These are phyloP conservation scores for Anoplophora glabripennis DNA, from an alignment of 1,140 invertebrate genomes.

Conservation along the genomic window DNA sequence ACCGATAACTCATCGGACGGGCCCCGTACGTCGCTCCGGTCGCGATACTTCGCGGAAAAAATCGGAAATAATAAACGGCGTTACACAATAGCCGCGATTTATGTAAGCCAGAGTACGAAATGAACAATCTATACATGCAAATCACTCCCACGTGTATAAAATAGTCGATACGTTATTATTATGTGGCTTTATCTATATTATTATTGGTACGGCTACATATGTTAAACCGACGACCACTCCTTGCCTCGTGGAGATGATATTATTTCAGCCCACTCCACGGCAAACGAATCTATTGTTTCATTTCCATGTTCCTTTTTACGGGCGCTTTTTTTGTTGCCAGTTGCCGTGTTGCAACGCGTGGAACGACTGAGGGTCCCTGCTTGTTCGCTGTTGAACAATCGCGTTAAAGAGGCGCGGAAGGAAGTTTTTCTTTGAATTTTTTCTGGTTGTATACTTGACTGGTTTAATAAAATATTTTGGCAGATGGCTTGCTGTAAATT, in stretches of 20 bases:
- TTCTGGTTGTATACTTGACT: neutral
- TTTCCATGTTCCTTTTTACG: slow-evolving; percentile 7
- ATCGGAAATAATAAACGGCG: neutral
- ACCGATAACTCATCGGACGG: no score
- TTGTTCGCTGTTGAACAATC: neutral
- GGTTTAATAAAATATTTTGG: neutral
- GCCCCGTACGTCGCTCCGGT: neutral
- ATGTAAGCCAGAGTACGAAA: slow-evolving; percentile 1
- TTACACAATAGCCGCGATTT: slow-evolving; percentile 3
- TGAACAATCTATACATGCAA: slow-evolving; percentile 24
- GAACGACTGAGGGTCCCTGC: neutral
- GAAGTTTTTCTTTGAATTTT: neutral
- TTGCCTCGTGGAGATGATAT: slow-evolving; percentile 25
- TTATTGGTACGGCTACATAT: slow-evolving; percentile 28
- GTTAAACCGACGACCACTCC: slow-evolving; percentile 26
- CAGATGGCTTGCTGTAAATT: neutral
- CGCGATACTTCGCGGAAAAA: neutral
- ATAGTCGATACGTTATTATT: slow-evolving; percentile 32
- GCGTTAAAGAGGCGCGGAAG: neutral
- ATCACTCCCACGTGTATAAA: slow-evolving; percentile 28
- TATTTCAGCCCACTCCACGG: slow-evolving; percentile 21
- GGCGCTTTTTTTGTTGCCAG: slow-evolving; percentile 1
- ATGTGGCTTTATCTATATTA: slow-evolving; percentile 34
- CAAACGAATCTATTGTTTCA: slow-evolving; percentile 14
- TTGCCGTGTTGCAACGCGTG: slow-evolving; percentile 5